These are phyloP conservation scores for Eilema griseolum DNA, from an alignment of 2,888 invertebrate species.

Conservation along the genomic window DNA sequence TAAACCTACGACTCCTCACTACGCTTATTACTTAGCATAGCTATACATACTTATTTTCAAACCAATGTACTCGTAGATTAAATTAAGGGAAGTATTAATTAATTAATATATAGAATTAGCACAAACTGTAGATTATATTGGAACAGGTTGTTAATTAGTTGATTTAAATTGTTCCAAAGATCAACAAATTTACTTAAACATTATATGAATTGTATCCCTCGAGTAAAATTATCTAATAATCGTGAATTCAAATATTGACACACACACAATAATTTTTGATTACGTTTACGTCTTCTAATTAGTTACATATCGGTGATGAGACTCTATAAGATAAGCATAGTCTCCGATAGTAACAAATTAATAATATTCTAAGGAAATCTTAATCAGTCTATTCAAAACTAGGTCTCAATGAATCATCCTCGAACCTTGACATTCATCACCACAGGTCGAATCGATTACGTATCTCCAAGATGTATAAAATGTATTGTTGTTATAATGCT, in stretches of 20 bases:
- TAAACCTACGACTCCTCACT: too few species aligned
- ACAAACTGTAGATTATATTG: neutral
- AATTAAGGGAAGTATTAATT: neutral
- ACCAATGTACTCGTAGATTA: too few species aligned
- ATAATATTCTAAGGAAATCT: neutral
- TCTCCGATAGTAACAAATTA: neutral
- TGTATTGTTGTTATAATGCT: slow-evolving; percentile 35
- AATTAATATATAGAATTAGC: neutral
- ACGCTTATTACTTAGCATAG: too few species aligned
- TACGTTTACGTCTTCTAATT: neutral
- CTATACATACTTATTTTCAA: neutral
- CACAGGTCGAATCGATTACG: slow-evolving; percentile 25
- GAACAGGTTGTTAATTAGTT: slow-evolving; percentile 1
- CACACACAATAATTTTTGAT: neutral
- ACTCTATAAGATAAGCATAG: neutral
- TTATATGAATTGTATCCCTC: neutral
- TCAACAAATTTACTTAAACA: neutral
- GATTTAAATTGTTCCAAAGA: neutral
- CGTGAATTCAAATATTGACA: slow-evolving; percentile 4
- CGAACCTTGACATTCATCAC: slow-evolving; percentile 39
- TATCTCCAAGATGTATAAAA: slow-evolving; percentile 26
- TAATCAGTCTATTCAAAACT: neutral
- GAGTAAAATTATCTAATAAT: neutral
- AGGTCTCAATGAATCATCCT: neutral
- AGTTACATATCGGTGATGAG: neutral